phyloP scores from a whole-genome alignment of 2,113 vertebrate genomes.

The Ceyx melanurus region DNA sequence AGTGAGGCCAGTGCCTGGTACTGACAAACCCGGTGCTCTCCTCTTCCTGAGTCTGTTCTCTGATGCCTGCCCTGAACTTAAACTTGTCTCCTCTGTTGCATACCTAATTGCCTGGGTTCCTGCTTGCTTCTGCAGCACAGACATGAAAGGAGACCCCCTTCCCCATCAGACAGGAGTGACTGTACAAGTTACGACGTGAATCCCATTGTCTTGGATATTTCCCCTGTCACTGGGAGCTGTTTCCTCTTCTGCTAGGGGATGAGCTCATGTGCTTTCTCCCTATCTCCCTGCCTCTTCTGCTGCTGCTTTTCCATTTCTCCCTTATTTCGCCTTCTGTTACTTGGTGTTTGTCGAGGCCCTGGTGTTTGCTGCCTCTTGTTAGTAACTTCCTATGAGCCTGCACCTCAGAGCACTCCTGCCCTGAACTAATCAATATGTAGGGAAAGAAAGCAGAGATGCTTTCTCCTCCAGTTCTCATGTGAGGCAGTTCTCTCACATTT shows the following conservation, averaged over 20 bases:
- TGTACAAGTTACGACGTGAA: not conserved
- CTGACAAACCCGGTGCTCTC: not conserved
- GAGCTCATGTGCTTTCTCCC: not conserved
- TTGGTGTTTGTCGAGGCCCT: not conserved
- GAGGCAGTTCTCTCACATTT: not conserved
- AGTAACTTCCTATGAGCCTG: accelerated
- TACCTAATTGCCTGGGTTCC: not conserved
- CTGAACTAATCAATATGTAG: accelerated
- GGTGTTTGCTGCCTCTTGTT: not conserved
- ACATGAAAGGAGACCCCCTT: not conserved
- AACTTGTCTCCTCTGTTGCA: not conserved
- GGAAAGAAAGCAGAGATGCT: not conserved
- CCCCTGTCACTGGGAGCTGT: not conserved
- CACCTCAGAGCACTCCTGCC: not conserved
- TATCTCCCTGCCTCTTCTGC: not conserved
- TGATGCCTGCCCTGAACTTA: constrained; percentile 1
- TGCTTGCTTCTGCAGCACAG: not conserved
- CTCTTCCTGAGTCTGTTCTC: not conserved
- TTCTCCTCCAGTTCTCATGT: not conserved
- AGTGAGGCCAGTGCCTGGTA: not conserved
- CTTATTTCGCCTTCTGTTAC: not conserved
- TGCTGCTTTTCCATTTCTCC: not conserved
- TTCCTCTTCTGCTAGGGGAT: not conserved
- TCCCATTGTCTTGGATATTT: not conserved
- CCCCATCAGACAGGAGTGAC: not conserved